phyloP scores from a whole-genome alignment of 2,888 invertebrate genomes.

The Oscheius sp. region DNA sequence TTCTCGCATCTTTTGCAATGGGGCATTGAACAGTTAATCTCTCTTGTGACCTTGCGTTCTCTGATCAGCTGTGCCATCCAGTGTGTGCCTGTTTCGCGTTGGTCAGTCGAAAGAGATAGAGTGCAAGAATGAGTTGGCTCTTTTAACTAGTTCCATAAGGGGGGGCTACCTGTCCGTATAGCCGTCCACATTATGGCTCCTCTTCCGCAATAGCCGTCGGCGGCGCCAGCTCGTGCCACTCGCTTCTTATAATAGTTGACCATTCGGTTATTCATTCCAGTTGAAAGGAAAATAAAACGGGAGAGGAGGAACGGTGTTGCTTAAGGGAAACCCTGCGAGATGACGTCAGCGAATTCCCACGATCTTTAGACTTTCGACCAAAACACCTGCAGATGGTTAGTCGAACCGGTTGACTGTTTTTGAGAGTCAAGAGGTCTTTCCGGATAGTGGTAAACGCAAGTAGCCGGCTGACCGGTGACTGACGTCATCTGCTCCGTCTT shows the following conservation, averaged over 20 bases:
- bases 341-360: neutral
- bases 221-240: slow-evolving; percentile 24
- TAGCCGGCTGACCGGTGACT: slow-evolving; percentile 5
- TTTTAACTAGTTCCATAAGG: too few relatives aligned
- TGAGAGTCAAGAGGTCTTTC: neutral
- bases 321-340: neutral
- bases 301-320: neutral
- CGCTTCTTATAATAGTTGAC: slow-evolving; percentile 18
- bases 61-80: slow-evolving; percentile 3
- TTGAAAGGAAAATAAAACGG: too few relatives aligned
- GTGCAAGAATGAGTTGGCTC: too few relatives aligned
- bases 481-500: slow-evolving; percentile 2
- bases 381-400: neutral
- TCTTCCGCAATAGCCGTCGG: slow-evolving; percentile 23
- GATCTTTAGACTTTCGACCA: neutral
- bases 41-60: neutral
- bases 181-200: slow-evolving; percentile 12
- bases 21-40: neutral
- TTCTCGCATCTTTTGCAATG: neutral
- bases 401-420: neutral
- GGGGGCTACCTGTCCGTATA: slow-evolving; percentile 9
- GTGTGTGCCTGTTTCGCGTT: neutral
- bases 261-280: slow-evolving; percentile 18
- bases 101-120: too few relatives aligned
- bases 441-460: neutral